A percentile compares a stretch with the other conserved stretches of the same genome.
phyloP scores from a whole-genome alignment of 2,113 vertebrate species.

The Anoplopoma fimbria region DNA sequence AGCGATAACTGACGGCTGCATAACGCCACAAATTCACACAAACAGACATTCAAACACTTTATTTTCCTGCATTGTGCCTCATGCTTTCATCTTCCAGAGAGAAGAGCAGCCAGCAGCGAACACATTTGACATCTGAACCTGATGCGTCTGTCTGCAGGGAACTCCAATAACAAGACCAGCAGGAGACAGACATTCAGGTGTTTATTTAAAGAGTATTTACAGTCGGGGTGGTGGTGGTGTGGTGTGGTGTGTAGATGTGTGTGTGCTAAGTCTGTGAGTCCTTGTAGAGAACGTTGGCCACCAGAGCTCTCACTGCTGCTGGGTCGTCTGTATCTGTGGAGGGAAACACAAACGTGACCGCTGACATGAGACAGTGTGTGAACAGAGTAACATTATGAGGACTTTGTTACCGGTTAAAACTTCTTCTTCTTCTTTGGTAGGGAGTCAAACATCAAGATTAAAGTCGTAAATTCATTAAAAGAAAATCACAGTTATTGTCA shows the following conservation, averaged over 20 bases:
- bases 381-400: neutral
- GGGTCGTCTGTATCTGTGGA: conserved; percentile 84
- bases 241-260: neutral
- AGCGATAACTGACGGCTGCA: too few relatives aligned
- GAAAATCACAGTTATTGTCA: neutral
- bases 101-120: neutral
- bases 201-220: conserved; percentile 74
- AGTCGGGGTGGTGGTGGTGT: conserved; percentile 15
- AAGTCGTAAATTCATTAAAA: neutral
- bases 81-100: neutral
- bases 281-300: conserved; percentile 88
- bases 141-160: conserved; percentile 26
- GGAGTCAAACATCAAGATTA: neutral
- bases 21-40: too few relatives aligned
- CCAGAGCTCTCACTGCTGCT: conserved; percentile 82
- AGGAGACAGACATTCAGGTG: conserved; percentile 1
- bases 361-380: neutral
- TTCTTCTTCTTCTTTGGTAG: neutral
- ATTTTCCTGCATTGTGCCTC: conserved; percentile 16
- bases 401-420: neutral
- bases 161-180: conserved; percentile 28
- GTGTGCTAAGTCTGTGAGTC: conserved; percentile 47
- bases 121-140: conserved; percentile 25
- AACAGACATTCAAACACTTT: too few relatives aligned
- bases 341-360: conserved; percentile 43